A percentile compares a stretch with the other conserved stretches of the same genome.
Evolutionary conservation across 1,140 invertebrate genomes (phyloP).

Genomic region (Myzus persicae): DNA sequence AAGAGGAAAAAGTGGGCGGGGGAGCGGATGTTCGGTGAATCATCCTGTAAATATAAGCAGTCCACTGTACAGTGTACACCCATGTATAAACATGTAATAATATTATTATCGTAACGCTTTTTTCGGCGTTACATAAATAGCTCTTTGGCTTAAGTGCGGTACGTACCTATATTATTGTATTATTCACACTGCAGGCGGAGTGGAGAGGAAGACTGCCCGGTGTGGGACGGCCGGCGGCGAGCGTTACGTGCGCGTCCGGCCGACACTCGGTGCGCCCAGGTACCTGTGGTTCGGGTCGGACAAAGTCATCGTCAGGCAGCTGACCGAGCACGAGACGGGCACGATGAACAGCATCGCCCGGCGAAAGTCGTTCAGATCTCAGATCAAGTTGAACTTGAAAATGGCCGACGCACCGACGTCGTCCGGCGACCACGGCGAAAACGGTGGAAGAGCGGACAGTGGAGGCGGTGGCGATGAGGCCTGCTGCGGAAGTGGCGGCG

Average conservation of each 20-base stretch:
- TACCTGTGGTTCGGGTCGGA: conserved; percentile 60
- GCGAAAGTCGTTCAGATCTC: conserved; percentile 62
- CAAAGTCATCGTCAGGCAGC: conserved; percentile 58
- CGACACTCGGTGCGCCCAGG: conserved; percentile 57
- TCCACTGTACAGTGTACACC: background rate
- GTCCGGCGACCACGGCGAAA: conserved; percentile 6
- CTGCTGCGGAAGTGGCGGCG: background rate
- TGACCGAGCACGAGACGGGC: conserved; percentile 60
- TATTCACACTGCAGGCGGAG: conserved; percentile 61
- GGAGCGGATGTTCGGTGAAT: background rate
- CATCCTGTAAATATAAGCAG: background rate
- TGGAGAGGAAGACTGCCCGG: conserved; percentile 65
- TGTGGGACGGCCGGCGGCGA: conserved; percentile 66
- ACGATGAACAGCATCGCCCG: conserved; percentile 58
- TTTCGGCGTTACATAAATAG: background rate
- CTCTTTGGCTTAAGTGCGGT: background rate
- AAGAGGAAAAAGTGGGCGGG: too few relatives aligned
- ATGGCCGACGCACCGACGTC: conserved; percentile 25
- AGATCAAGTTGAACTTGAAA: conserved; percentile 61
- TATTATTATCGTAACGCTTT: background rate
- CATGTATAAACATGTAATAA: background rate
- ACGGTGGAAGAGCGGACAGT: background rate
- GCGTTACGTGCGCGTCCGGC: conserved; percentile 64
- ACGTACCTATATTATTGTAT: background rate
- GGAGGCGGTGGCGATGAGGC: background rate